Conservation (phyloP, 1,140 invertebrate species). For the Paralvinella palmiformis region DNA sequence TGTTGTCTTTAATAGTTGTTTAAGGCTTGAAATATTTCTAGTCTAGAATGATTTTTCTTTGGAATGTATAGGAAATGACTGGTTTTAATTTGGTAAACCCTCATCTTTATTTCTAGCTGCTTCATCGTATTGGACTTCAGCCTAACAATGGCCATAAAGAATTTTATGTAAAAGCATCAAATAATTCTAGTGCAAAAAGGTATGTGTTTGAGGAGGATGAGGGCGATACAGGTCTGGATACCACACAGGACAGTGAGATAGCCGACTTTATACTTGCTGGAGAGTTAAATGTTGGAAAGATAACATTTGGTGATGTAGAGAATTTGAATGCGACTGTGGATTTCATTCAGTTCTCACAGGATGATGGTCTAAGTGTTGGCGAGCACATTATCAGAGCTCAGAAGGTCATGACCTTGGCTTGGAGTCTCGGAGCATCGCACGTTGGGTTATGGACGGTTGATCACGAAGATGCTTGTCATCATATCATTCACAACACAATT, state of each 20-base stretch:
- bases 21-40: too few species aligned
- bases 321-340: conserved; percentile 24
- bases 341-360: conserved; percentile 16
- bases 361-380: conserved; percentile 22
- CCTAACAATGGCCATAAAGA: too few species aligned
- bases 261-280: background rate
- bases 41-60: too few species aligned
- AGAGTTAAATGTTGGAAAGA: conserved; percentile 34
- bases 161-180: too few species aligned
- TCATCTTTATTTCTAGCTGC: too few species aligned
- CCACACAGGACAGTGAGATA: background rate
- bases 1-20: too few species aligned
- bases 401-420: conserved; percentile 27
- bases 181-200: too few species aligned
- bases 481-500: conserved; percentile 31
- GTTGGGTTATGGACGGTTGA: conserved; percentile 36
- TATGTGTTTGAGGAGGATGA: too few species aligned
- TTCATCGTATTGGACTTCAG: too few species aligned
- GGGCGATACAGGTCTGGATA: background rate
- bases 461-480: conserved; percentile 32
- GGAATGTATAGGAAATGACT: too few species aligned
- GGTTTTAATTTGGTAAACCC: too few species aligned
- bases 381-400: conserved; percentile 19
- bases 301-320: conserved; percentile 40
- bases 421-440: conserved; percentile 38